A percentile compares a stretch with the other conserved stretches of the same genome.
Conservation (phyloP, 2,888 invertebrate genomes). For the Nomada ruficornis region DNA sequence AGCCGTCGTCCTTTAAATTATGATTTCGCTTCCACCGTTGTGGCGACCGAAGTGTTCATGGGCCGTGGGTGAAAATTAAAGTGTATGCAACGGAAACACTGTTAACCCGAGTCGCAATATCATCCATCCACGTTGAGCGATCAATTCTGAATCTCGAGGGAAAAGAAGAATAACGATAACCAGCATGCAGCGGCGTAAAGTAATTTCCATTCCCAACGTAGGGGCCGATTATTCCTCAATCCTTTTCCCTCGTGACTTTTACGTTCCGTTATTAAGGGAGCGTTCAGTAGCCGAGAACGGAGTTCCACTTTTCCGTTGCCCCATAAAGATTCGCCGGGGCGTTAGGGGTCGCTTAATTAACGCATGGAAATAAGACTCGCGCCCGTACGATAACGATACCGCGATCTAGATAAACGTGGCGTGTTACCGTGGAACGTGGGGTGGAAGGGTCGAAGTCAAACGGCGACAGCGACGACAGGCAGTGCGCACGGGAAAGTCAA, state of each 20-base stretch:
- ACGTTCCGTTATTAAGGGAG: not conserved
- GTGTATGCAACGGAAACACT: too few species aligned
- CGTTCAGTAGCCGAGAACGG: too few species aligned
- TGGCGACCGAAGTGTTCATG: too few species aligned
- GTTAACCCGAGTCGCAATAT: too few species aligned
- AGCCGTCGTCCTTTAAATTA: too few species aligned
- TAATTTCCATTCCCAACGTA: too few species aligned
- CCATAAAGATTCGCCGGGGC: not conserved
- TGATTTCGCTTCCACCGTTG: too few species aligned
- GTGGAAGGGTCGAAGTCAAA: not conserved
- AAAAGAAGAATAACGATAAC: too few species aligned
- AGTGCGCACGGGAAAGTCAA: conserved; percentile 21
- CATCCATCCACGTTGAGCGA: too few species aligned
- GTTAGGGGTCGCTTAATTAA: conserved; percentile 6
- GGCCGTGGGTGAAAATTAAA: too few species aligned
- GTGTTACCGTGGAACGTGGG: not conserved
- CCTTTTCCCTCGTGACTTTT: not conserved
- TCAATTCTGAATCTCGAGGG: too few species aligned
- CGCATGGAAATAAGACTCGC: not conserved
- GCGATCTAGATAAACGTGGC: not conserved
- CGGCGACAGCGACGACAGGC: not conserved
- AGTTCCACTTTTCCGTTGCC: not conserved
- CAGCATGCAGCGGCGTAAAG: too few species aligned
- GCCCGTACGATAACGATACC: not conserved
- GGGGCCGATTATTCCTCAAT: not conserved